Conservation (phyloP, 2,113 vertebrate genomes). For the Etheostoma spectabile region DNA sequence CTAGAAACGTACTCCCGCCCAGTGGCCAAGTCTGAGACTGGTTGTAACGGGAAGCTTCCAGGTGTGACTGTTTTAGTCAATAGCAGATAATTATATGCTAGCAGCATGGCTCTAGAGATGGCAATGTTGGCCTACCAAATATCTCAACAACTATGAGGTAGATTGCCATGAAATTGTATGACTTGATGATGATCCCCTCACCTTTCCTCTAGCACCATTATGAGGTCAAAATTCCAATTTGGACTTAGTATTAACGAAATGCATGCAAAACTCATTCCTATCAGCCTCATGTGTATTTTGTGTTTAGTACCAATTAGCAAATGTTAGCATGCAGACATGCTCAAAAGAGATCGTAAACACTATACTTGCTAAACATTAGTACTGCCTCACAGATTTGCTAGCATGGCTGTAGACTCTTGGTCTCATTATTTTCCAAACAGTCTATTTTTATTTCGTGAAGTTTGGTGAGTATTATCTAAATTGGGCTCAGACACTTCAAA, state of each 20-base stretch:
- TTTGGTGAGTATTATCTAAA: not conserved
- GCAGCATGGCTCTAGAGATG: not conserved
- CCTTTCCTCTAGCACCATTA: not conserved
- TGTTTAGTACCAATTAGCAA: not conserved
- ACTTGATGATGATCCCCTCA: not conserved
- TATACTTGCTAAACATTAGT: not conserved
- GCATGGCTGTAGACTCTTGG: not conserved
- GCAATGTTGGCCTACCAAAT: not conserved
- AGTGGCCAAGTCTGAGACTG: slow-evolving; percentile 11
- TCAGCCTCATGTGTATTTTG: not conserved
- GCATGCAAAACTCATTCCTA: not conserved
- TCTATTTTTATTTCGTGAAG: not conserved
- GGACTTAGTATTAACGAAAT: not conserved
- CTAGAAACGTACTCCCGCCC: slow-evolving; percentile 34
- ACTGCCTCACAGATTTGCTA: not conserved
- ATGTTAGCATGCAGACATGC: not conserved
- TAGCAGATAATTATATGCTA: not conserved
- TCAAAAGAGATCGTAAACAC: not conserved
- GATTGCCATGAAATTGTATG: not conserved
- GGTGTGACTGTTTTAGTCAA: slow-evolving; percentile 9
- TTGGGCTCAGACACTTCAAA: slow-evolving; percentile 11
- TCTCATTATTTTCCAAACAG: not conserved
- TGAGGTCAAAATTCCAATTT: not conserved
- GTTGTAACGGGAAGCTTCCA: slow-evolving; percentile 3
- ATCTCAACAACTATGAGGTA: not conserved